These are phyloP conservation scores for Desoria tigrina DNA, from an alignment of 2,888 invertebrate genomes.

Conservation along the genomic window DNA sequence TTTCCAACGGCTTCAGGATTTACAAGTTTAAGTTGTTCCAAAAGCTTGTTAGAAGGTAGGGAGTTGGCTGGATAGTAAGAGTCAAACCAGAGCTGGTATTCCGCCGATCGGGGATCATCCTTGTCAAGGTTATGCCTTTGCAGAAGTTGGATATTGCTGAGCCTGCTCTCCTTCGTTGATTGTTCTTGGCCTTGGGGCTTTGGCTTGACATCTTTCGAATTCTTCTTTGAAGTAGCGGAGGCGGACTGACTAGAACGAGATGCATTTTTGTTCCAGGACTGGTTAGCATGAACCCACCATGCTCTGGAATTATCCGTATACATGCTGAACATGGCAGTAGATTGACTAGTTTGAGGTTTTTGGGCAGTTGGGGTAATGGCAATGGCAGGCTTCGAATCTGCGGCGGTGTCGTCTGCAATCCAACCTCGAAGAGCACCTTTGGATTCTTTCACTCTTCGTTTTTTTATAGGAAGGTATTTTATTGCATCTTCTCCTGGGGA, in stretches of 20 bases:
- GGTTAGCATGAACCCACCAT: not conserved
- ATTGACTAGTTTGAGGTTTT: not conserved
- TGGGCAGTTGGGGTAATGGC: not conserved
- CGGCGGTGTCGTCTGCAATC: too few species aligned
- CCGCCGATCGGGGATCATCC: conserved; percentile 4
- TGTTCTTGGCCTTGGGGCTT: too few species aligned
- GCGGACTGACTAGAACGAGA: too few species aligned
- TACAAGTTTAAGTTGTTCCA: not conserved
- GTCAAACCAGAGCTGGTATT: not conserved
- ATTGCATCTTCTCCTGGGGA: not conserved
- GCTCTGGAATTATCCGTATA: conserved; percentile 1
- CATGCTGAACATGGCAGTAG: not conserved
- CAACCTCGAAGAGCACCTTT: not conserved
- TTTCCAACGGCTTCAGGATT: not conserved
- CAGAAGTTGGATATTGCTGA: too few species aligned
- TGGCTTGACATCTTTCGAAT: too few species aligned
- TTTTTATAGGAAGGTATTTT: conserved; percentile 1
- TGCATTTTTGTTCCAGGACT: not conserved
- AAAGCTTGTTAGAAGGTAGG: not conserved
- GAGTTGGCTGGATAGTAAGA: not conserved
- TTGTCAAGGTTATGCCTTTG: not conserved
- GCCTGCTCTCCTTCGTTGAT: too few species aligned
- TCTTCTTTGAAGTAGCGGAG: too few species aligned
- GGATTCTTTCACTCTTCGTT: conserved; percentile 1
- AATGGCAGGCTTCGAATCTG: too few species aligned